Base-by-base conservation (phyloP, 2,113 vertebrate species). In the Megalops atlanticus region DNA sequence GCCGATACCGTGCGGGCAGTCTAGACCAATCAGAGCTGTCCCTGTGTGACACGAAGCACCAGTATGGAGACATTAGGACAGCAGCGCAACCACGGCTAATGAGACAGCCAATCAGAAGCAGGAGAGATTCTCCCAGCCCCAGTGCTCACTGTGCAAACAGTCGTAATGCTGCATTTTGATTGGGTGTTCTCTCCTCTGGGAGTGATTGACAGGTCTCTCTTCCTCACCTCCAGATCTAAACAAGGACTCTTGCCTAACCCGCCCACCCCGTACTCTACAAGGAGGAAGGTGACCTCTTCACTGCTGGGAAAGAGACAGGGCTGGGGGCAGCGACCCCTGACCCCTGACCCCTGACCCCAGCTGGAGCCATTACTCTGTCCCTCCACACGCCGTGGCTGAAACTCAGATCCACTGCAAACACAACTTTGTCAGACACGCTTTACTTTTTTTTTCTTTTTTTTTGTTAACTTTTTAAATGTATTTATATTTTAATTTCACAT, bases 401-500 rank as follows among this genome's bases (percentile, higher is more conserved):
- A 80, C 84, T 78, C 80, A 79, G 72, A 76, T 74, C 76, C 40
- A 80, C 69, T 69, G 74, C 77, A 64, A 47, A 81, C 75, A 74
- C 85, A 76, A n/a, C n/a, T n/a, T 76, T 80, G 78, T 85, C 82
- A 80, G 64, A n/a, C 77, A 36, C 39, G 18, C 70, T 74, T 70
- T 84, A 72, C 77, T 80, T 74, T 85, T 84, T 76, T 31, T 84
- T 85, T 84, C 86, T 84, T 91, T 93, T 91, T 92, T n/a, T n/a
- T n/a, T n/a, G n/a, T n/a, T n/a, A n/a, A n/a, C n/a, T n/a, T n/a
- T n/a, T n/a, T n/a, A n/a, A 89, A 86, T 88, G 90, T 93, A 93
- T 94, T 94, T 93, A 93, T 93, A 91, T 90, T 78, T 78, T 84
- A 52, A 91, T 93, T 94, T 93, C 93, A 92, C 92, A 33, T 39